Conservation (phyloP, 2,113 vertebrate genomes). For the Rhynchopsitta pachyrhyncha region DNA sequence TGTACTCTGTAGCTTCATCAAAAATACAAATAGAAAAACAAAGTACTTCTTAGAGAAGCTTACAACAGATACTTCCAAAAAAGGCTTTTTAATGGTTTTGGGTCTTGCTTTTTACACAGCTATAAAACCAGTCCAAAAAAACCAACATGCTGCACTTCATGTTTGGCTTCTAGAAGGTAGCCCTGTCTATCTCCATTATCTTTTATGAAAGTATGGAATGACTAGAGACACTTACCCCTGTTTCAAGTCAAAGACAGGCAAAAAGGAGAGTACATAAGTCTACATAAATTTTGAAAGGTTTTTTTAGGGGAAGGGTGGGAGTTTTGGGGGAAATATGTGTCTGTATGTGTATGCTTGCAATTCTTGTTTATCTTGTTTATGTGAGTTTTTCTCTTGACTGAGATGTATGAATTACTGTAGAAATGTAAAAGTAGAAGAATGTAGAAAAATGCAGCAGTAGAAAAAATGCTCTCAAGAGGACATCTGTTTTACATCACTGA, state of each 20-base stretch:
- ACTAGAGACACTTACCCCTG: not conserved
- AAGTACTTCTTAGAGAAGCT: not conserved
- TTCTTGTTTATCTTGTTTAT: not conserved
- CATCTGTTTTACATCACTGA: slow-evolving; percentile 47
- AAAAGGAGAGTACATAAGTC: not conserved
- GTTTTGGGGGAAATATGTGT: not conserved
- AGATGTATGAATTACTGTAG: not conserved
- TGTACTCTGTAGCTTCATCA: not conserved
- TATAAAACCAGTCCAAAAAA: not conserved
- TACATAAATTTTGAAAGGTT: not conserved
- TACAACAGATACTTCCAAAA: not conserved
- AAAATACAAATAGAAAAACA: not conserved
- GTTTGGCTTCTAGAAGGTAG: not conserved
- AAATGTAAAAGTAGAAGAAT: slow-evolving; percentile 14
- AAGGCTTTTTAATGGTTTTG: not conserved
- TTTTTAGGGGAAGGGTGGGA: not conserved
- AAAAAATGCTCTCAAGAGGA: not conserved
- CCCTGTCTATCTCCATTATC: not conserved
- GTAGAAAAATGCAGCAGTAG: no score
- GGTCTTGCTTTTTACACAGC: not conserved
- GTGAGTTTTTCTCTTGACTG: not conserved
- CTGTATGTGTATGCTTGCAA: not conserved
- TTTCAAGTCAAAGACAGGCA: not conserved
- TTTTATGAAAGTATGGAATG: not conserved
- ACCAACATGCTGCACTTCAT: not conserved